Percentiles rank a stretch among this genome's conserved stretches.
Evolutionary conservation across 1,140 invertebrate species (phyloP).

Genomic region (Dryas iulia): DNA sequence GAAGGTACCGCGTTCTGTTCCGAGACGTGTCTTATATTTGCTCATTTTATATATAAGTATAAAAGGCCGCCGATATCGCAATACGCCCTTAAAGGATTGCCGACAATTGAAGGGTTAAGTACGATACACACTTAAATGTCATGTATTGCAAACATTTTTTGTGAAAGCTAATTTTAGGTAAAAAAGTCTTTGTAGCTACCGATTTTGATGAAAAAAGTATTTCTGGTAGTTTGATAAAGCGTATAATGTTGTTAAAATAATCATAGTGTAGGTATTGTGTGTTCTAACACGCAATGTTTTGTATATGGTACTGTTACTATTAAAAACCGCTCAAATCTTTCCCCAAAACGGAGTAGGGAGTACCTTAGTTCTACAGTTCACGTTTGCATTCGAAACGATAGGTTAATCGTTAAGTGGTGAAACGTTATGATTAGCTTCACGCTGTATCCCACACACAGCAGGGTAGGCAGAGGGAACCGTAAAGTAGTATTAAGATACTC

Average conservation of each 20-base stretch:
- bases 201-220: not conserved
- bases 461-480: too few relatives aligned
- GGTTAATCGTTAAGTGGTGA: too few relatives aligned
- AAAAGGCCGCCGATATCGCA: not conserved
- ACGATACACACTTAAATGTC: constrained; percentile 8
- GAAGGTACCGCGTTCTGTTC: constrained; percentile 5
- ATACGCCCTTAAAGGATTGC: constrained; percentile 5
- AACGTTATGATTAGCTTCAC: too few relatives aligned
- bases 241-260: not conserved
- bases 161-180: not conserved
- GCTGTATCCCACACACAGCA: too few relatives aligned
- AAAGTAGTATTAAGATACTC: too few relatives aligned
- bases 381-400: too few relatives aligned
- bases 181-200: not conserved
- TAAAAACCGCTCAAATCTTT: too few relatives aligned
- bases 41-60: not conserved
- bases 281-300: too few relatives aligned
- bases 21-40: not conserved
- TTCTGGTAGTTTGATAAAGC: not conserved
- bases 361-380: too few relatives aligned
- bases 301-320: too few relatives aligned
- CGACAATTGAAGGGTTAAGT: constrained; percentile 24
- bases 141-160: constrained; percentile 23
- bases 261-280: too few relatives aligned
- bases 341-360: too few relatives aligned